phyloP scores from a whole-genome alignment of 1,140 invertebrate species.

The Ceratosolen solmsi region DNA sequence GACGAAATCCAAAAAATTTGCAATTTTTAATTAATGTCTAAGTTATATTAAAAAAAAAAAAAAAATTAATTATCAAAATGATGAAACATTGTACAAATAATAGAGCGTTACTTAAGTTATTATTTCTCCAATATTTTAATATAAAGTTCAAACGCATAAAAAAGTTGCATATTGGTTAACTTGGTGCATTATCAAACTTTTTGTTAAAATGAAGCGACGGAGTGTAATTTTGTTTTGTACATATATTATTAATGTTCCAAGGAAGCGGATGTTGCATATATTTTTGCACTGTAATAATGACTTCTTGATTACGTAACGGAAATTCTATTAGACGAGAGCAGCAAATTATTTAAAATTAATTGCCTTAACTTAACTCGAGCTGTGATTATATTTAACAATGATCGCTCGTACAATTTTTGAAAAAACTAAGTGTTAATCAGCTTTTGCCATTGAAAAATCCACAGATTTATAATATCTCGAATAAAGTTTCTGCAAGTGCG shows the following conservation, averaged over 20 bases:
- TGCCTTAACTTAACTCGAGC: background rate
- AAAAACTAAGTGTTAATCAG: too few species aligned
- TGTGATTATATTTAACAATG: background rate
- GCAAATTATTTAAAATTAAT: constrained; percentile 2
- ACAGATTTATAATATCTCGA: too few species aligned
- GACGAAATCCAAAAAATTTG: too few species aligned
- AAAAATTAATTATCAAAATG: too few species aligned
- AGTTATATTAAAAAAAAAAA: too few species aligned
- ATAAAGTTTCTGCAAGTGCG: too few species aligned
- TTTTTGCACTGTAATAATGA: constrained; percentile 6
- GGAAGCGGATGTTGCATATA: constrained; percentile 12
- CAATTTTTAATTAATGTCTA: too few species aligned
- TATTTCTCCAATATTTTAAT: background rate
- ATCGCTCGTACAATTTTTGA: background rate
- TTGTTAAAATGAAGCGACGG: background rate
- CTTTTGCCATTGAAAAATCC: too few species aligned
- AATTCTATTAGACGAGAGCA: background rate
- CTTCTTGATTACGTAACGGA: background rate
- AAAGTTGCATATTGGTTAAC: constrained; percentile 1
- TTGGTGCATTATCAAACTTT: constrained; percentile 4
- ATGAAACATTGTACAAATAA: too few species aligned
- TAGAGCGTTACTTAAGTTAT: too few species aligned
- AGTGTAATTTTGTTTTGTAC: background rate
- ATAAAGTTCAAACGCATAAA: background rate
- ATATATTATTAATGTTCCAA: background rate